Conservation (phyloP, 1,140 invertebrate genomes). For the Drosophila tropicalis region DNA sequence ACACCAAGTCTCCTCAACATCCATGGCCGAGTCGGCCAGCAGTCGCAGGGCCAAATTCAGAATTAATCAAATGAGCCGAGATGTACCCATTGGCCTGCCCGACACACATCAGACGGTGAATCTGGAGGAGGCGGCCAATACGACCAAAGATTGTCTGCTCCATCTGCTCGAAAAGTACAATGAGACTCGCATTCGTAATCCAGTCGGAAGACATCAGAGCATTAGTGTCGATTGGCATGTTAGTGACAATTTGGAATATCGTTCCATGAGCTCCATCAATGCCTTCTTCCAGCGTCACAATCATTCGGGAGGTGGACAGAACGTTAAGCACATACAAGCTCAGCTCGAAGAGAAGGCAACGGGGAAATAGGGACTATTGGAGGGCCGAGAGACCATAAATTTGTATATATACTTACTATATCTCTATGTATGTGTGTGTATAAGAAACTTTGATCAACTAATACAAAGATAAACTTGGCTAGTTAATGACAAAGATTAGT, state of each 20-base stretch:
- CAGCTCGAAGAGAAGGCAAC: conserved; percentile 80
- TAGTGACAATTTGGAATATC: conserved; percentile 83
- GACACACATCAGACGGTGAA: conserved; percentile 85
- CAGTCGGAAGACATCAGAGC: conserved; percentile 74
- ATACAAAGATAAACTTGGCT: conserved; percentile 26
- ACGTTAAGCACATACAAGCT: conserved; percentile 74
- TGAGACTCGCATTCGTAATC: conserved; percentile 83
- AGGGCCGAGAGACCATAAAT: too few relatives aligned
- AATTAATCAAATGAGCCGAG: conserved; percentile 85
- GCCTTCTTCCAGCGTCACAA: conserved; percentile 87
- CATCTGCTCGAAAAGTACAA: conserved; percentile 90
- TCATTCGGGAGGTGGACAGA: conserved; percentile 83
- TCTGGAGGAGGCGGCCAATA: conserved; percentile 85
- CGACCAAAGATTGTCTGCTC: conserved; percentile 89
- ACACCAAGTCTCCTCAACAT: conserved; percentile 40
- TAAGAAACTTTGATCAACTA: conserved; percentile 29
- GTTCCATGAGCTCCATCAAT: conserved; percentile 88
- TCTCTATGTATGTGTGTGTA: conserved; percentile 39
- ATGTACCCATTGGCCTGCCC: conserved; percentile 86
- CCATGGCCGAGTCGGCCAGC: conserved; percentile 67
- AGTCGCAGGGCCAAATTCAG: conserved; percentile 85
- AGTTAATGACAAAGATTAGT: conserved; percentile 51
- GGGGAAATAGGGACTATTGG: conserved; percentile 49
- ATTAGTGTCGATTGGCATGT: conserved; percentile 81
- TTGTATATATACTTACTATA: conserved; percentile 38